Conservation (phyloP, 2,113 vertebrate species). For the Rhinolophus ferrumequinum region DNA sequence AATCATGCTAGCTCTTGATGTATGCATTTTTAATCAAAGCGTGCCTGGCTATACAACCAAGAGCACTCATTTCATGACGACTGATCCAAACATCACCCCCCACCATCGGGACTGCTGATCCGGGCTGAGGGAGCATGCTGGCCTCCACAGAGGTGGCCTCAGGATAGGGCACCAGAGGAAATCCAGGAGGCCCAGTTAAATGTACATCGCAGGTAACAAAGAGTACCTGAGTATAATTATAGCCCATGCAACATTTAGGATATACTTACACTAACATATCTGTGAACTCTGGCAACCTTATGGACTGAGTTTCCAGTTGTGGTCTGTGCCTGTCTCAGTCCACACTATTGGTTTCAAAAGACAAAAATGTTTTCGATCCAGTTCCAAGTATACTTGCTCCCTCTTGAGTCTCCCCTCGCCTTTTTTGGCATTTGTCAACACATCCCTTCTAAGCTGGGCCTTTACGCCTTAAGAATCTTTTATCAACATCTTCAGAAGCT, state of each 20-base stretch:
- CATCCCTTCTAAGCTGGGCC: not conserved
- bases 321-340: rapidly evolving
- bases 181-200: not conserved
- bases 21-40: not conserved
- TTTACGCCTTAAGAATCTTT: not conserved
- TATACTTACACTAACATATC: not conserved
- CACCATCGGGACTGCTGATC: not conserved
- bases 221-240: rapidly evolving
- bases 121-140: rapidly evolving
- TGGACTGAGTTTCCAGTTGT: rapidly evolving
- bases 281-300: rapidly evolving
- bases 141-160: rapidly evolving
- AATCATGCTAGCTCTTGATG: not conserved
- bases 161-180: rapidly evolving
- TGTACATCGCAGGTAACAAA: not conserved
- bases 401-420: not conserved
- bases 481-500: conserved; percentile 17
- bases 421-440: not conserved
- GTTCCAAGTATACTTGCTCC: not conserved
- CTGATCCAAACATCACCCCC: not conserved
- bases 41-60: not conserved
- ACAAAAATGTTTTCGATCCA: rapidly evolving
- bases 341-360: not conserved
- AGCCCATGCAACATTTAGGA: not conserved
- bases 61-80: not conserved